Conservation (phyloP, 2,113 vertebrate species). For the Ammodytes dubius region DNA sequence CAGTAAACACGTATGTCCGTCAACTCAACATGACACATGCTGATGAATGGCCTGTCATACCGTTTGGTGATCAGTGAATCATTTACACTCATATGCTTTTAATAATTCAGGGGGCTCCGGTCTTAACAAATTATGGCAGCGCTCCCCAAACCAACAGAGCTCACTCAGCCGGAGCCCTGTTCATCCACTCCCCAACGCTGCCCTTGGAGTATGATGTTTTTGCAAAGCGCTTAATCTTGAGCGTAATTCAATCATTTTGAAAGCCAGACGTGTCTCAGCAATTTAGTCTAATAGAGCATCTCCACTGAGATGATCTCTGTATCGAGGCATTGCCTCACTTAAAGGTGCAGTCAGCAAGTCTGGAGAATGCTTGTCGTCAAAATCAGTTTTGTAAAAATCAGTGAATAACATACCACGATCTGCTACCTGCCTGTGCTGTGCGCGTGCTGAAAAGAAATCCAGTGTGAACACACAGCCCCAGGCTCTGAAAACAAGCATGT, state of each 20-base stretch:
- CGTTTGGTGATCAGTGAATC: slow-evolving; percentile 94
- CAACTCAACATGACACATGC: slow-evolving; percentile 59
- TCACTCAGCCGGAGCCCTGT: slow-evolving; percentile 45
- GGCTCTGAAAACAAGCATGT: too few species aligned
- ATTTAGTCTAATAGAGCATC: slow-evolving; percentile 1
- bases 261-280: slow-evolving; percentile 32
- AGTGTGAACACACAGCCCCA: too few species aligned
- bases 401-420: too few species aligned
- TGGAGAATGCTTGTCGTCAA: too few species aligned
- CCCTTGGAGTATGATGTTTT: slow-evolving; percentile 22
- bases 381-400: too few species aligned
- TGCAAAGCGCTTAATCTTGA: slow-evolving; percentile 40
- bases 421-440: too few species aligned
- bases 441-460: too few species aligned
- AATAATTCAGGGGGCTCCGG: slow-evolving; percentile 91
- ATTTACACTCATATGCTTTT: slow-evolving; percentile 92
- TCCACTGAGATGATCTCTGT: not conserved
- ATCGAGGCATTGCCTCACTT: not conserved
- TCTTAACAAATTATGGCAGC: slow-evolving; percentile 86
- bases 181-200: slow-evolving; percentile 11
- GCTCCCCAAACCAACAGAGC: slow-evolving; percentile 64
- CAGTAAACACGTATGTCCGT: slow-evolving; percentile 51
- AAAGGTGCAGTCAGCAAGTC: too few species aligned
- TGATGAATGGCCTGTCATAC: slow-evolving; percentile 95
- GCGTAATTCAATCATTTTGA: slow-evolving; percentile 44